Evolutionary conservation across 2,113 vertebrate species (phyloP).

Genomic region (Morone saxatilis): DNA sequence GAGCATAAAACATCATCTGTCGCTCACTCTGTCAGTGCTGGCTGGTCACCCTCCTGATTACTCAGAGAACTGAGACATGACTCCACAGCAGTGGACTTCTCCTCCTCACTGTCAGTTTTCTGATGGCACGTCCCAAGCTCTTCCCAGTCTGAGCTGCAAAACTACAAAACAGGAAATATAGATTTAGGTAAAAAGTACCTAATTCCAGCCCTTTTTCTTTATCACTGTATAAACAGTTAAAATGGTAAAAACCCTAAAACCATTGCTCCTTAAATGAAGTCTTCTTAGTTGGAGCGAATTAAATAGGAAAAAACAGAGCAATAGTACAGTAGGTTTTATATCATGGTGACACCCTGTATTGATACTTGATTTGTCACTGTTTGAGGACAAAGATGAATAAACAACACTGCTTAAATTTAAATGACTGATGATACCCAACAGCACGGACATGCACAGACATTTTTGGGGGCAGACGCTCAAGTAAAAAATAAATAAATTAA

Average conservation of each 20-base stretch:
- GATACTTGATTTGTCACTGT: neutral
- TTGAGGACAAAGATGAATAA: neutral
- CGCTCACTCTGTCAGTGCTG: constrained; percentile 71
- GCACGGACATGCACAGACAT: too few relatives aligned
- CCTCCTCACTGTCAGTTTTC: constrained; percentile 67
- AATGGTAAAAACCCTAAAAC: neutral
- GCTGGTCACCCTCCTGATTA: constrained; percentile 60
- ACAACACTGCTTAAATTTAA: neutral
- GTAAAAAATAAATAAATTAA: too few relatives aligned
- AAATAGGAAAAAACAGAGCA: neutral
- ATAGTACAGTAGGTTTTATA: too few relatives aligned
- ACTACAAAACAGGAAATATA: constrained; percentile 56
- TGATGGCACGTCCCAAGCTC: constrained; percentile 53
- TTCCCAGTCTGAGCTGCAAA: constrained; percentile 78
- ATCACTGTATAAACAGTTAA: neutral
- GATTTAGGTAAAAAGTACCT: neutral
- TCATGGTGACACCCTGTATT: too few relatives aligned
- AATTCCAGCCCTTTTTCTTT: neutral
- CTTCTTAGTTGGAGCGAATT: neutral
- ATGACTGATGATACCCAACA: too few relatives aligned
- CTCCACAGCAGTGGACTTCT: constrained; percentile 47
- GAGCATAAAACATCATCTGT: neutral
- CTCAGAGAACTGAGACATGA: constrained; percentile 63
- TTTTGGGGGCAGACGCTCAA: too few relatives aligned
- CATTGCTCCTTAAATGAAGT: neutral